Conservation (phyloP, 2,888 invertebrate genomes). For the Agonopterix alstromeriana region DNA sequence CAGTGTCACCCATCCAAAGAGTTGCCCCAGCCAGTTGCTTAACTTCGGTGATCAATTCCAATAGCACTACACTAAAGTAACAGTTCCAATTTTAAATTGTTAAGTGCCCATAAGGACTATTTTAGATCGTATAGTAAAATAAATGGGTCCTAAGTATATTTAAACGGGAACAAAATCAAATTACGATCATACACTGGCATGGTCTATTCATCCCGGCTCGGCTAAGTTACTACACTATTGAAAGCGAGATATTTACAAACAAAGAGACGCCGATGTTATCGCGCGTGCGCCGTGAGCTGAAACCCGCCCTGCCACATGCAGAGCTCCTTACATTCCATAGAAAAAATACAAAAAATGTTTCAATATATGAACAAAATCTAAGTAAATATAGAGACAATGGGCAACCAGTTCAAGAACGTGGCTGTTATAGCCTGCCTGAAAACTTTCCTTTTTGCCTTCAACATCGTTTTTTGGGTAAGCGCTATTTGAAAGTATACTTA, state of each 20-base stretch:
- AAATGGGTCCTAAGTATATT: too few relatives aligned
- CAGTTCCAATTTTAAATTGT: too few relatives aligned
- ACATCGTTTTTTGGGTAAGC: slow-evolving; percentile 89
- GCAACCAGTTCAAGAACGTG: slow-evolving; percentile 83
- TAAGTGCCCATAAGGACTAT: too few relatives aligned
- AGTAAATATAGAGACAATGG: slow-evolving; percentile 64
- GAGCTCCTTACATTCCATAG: slow-evolving; percentile 4
- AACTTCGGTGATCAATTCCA: too few relatives aligned
- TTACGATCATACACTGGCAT: too few relatives aligned
- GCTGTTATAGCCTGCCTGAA: slow-evolving; percentile 88
- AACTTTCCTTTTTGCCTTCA: slow-evolving; percentile 86
- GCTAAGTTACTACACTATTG: too few relatives aligned
- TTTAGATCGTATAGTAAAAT: too few relatives aligned
- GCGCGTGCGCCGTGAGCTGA: slow-evolving; percentile 41
- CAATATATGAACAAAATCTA: background rate
- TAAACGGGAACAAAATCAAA: too few relatives aligned
- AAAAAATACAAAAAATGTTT: background rate
- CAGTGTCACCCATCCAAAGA: too few relatives aligned
- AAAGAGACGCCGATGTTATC: slow-evolving; percentile 39
- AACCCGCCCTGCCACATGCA: slow-evolving; percentile 7
- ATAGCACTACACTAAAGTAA: too few relatives aligned
- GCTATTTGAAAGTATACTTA: background rate
- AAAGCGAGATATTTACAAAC: slow-evolving; percentile 33
- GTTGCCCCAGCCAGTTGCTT: too few relatives aligned
- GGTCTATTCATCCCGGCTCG: too few relatives aligned